A percentile compares a stretch with the other conserved stretches of the same genome.
Evolutionary conservation across 2,113 vertebrate genomes (phyloP).

Genomic region (Pyxicephalus adspersus): DNA sequence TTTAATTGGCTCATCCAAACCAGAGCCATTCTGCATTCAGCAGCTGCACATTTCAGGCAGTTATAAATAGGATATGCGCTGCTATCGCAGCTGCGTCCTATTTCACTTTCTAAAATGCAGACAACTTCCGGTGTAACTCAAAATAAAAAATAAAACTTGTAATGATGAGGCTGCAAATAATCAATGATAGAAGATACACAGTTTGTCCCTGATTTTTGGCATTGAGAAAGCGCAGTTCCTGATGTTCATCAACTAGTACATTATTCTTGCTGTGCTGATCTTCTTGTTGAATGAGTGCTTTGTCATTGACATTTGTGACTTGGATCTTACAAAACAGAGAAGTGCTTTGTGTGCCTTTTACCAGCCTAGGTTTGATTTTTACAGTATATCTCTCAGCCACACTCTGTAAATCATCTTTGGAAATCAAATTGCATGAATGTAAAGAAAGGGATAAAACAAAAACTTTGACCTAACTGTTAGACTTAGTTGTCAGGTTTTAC

Average conservation of each 20-base stretch:
- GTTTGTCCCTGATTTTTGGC: constrained; percentile 2
- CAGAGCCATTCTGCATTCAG: constrained; percentile 14
- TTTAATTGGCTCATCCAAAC: constrained; percentile 30
- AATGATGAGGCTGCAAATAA: constrained; percentile 8
- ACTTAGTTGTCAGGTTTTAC: too few species aligned
- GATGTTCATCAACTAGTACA: neutral
- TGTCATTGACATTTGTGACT: neutral
- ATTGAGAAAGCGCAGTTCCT: neutral
- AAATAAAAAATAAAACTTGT: neutral
- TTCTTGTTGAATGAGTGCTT: neutral
- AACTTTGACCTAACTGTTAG: too few species aligned
- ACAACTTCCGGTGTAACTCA: constrained; percentile 4
- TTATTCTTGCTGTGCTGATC: neutral
- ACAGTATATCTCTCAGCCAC: too few species aligned
- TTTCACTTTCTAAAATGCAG: constrained; percentile 2
- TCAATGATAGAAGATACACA: neutral
- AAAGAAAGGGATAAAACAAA: too few species aligned
- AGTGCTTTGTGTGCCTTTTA: too few species aligned
- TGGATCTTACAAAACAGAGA: too few species aligned
- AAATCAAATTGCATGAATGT: too few species aligned
- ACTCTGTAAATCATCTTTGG: too few species aligned
- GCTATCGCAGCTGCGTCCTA: constrained; percentile 27
- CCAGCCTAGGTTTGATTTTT: too few species aligned
- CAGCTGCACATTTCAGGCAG: constrained; percentile 42
- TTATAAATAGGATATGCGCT: constrained; percentile 44